Evolutionary conservation across 2,888 invertebrate species (phyloP), one percentile per base, ranked within the genome.

Genomic region (Crioceris asparagi): DNA sequence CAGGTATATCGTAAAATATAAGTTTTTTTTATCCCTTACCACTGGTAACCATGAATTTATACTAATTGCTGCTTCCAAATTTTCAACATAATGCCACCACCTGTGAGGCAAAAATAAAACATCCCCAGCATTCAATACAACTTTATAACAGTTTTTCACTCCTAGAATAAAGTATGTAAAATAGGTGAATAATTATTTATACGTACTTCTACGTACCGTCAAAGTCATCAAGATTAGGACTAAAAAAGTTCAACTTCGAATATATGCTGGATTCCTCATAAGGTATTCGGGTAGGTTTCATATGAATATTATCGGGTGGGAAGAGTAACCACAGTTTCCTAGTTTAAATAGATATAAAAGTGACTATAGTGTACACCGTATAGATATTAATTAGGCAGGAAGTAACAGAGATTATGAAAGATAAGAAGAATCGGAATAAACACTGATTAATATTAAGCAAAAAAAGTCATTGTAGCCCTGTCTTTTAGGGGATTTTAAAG

Each of bases 1-100:
- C n/a, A n/a, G n/a, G n/a, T n/a, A n/a, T n/a, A 32, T 5, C 33
- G 29, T 32, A 21, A 8, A 16, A 17, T 10, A 36, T 35, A 29
- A 29, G 60, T 15, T 15, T 14, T n/a, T 16, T 12, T 36, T 2
- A 4, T 16, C 14, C 7, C 64, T 61, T 67, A 79, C 82, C 64
- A 83, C 63, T 30, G 86, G 83, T 45, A 94, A 61, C 81, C 81
- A 81, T 25, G 69, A 67, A 54, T 81, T 81, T 4, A 80, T 64
- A 36, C 77, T 68, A 19, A 80, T 71, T 32, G 78, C 71, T 23
- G 69, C 60, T 3, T 71, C 67, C 68, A 88, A 83, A 58, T 92
- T 91, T 63, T 90, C 86, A 1, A 94, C 96, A 67, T 84, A 93
- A 67, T 96, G 96, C 96, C 96, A 97, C 94, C 96, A 97, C 42